Evolutionary conservation across 1,140 invertebrate genomes (phyloP), one percentile per base, ranked within the genome.

Genomic region (Eumaeus atala): DNA sequence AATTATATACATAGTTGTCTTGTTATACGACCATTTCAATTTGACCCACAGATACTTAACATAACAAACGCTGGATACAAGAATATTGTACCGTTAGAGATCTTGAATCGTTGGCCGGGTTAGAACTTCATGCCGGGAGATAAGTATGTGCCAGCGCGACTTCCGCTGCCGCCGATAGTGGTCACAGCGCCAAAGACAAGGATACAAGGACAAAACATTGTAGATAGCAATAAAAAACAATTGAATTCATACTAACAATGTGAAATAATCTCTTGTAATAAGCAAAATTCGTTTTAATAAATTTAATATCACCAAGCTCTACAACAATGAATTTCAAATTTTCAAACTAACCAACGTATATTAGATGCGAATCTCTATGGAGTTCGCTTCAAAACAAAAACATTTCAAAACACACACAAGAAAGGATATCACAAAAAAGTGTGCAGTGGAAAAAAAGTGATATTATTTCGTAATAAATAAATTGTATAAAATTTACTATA

Each of bases 171-270:
- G 51, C 49, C 64, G 68, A 77, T 73, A 73, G 61, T 66, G 61
- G 64, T 64, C 66, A 65, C 40, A 54, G 34, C 59, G 61, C 57
- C 59, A 63, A 71, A 69, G 68, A 74, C 68, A 75, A 76, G 69
- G 74, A 76, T 71, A 76, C 73, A 72, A 76, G 69, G 69, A 68
- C 69, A 71, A 71, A 68, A 65, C 54, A 64, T 57, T 62, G 40
- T 56, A 61, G 66, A 68, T 66, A 70, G 64, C 56, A 54, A 52
- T 42, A 34, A 53, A 28, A 28, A 28, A 28, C 21, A 28, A 28
- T 28, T 28, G 21, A 3, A 28, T 28, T 28, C 21, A 28, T 6
- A 28, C 21, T 28, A 28, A 28, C 21, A 28, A 28, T 28, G 21
- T 28, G 21, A 3, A 3, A 28, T 28, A 28, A 28, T 28, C 21